Conservation (phyloP, 2,888 invertebrate species). For the Leucozona laternaria region DNA sequence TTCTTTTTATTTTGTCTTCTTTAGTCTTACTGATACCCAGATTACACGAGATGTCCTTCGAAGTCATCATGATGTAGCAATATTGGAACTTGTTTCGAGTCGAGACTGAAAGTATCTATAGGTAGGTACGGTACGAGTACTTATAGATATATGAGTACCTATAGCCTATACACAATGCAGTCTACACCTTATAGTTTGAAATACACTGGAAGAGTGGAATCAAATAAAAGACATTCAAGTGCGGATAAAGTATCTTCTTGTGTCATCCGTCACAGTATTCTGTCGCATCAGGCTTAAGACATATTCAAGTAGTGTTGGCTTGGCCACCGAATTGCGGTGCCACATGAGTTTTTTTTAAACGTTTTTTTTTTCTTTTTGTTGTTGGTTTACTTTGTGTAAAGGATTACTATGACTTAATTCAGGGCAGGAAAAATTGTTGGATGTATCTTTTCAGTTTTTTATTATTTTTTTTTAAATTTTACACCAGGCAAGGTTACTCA, state of each 20-base stretch:
- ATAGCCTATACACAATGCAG: neutral
- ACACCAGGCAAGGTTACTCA: constrained; percentile 50
- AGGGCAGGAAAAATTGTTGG: neutral
- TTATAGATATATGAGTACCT: neutral
- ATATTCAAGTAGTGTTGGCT: constrained; percentile 56
- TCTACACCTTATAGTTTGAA: neutral
- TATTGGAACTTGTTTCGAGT: constrained; percentile 29
- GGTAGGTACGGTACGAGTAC: no score
- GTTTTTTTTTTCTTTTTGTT: neutral
- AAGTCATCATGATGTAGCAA: constrained; percentile 26
- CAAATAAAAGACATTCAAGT: constrained; percentile 69
- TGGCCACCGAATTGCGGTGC: constrained; percentile 68
- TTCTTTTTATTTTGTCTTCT: constrained; percentile 12
- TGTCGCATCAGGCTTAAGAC: constrained; percentile 59
- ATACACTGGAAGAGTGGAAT: constrained; percentile 31
- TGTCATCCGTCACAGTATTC: constrained; percentile 52
- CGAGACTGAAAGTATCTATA: neutral
- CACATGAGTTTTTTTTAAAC: constrained; percentile 22
- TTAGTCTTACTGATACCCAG: constrained; percentile 32
- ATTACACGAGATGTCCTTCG: constrained; percentile 63
- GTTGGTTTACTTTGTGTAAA: constrained; percentile 7
- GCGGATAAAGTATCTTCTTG: constrained; percentile 58
- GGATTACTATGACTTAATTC: constrained; percentile 55
- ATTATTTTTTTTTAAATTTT: neutral
- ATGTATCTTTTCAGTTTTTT: neutral